phyloP scores from a whole-genome alignment of 1,140 invertebrate genomes.

The Pseudachorutes palmiensis region DNA sequence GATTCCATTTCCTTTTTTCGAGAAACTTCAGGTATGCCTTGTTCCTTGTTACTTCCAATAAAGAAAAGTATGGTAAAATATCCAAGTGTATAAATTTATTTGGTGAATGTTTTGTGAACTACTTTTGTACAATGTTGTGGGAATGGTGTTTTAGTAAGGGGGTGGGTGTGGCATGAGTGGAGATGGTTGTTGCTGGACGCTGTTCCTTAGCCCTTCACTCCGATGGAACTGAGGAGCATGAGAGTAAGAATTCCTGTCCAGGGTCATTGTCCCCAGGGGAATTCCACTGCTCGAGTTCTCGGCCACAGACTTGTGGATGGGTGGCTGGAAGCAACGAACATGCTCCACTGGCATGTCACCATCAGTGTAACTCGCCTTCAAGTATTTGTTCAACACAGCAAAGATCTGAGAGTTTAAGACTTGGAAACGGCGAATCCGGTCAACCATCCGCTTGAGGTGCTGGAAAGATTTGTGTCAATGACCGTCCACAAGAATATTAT shows the following conservation, averaged over 20 bases:
- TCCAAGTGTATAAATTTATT: too few species aligned
- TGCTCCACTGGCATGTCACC: slow-evolving; percentile 86
- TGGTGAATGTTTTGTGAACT: too few species aligned
- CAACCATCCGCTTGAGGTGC: slow-evolving; percentile 93
- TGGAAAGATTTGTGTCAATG: slow-evolving; percentile 45
- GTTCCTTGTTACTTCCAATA: too few species aligned
- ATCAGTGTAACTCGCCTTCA: slow-evolving; percentile 66
- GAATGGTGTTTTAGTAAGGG: neutral
- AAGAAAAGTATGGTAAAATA: too few species aligned
- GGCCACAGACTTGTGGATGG: slow-evolving; percentile 66
- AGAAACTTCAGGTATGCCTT: too few species aligned
- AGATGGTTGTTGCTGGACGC: slow-evolving; percentile 1
- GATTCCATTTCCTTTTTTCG: too few species aligned
- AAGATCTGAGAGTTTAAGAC: slow-evolving; percentile 98
- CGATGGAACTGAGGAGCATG: slow-evolving; percentile 48
- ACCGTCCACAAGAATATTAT: neutral
- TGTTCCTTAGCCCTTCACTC: slow-evolving; percentile 49
- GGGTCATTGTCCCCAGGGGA: slow-evolving; percentile 35
- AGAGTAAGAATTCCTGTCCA: slow-evolving; percentile 31
- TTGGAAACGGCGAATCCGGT: slow-evolving; percentile 93
- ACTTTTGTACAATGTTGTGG: too few species aligned
- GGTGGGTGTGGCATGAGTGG: slow-evolving; percentile 19
- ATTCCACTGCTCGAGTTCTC: slow-evolving; percentile 30
- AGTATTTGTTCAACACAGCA: slow-evolving; percentile 90
- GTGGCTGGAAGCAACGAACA: slow-evolving; percentile 92